phyloP scores from a whole-genome alignment of 2,113 vertebrate species.

The Agapornis roseicollis region DNA sequence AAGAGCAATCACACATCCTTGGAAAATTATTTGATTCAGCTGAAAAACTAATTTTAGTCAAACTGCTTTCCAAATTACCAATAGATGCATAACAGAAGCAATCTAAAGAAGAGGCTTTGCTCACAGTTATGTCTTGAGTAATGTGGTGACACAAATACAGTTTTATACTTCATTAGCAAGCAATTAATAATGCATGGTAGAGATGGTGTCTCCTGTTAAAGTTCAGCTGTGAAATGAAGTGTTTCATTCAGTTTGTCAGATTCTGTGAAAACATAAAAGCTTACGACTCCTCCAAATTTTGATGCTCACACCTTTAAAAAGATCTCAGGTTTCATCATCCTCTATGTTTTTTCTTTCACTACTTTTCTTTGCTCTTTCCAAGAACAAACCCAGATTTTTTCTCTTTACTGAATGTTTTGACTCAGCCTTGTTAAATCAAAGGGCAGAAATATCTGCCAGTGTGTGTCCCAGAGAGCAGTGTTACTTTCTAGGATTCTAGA shows the following conservation, averaged over 20 bases:
- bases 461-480: not conserved
- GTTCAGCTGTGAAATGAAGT: not conserved
- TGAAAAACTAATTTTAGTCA: not conserved
- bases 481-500: not conserved
- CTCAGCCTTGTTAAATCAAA: not conserved
- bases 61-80: not conserved
- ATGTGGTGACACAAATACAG: not conserved
- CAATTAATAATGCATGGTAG: not conserved
- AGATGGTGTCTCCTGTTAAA: not conserved
- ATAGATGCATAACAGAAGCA: fast-evolving
- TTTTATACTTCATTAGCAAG: not conserved
- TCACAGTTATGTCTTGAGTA: not conserved
- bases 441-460: not conserved
- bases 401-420: not conserved
- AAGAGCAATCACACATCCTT: not conserved
- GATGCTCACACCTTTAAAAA: not conserved
- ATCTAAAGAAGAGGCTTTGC: not conserved
- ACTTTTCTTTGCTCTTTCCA: not conserved
- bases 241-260: not conserved
- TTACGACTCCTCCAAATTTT: not conserved
- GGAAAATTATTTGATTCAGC: not conserved
- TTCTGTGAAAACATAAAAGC: not conserved
- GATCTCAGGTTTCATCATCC: not conserved
- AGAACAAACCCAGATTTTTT: not conserved
- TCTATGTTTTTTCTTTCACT: not conserved